phyloP scores from a whole-genome alignment of 2,113 vertebrate species.

The Formicarius rufipectus region DNA sequence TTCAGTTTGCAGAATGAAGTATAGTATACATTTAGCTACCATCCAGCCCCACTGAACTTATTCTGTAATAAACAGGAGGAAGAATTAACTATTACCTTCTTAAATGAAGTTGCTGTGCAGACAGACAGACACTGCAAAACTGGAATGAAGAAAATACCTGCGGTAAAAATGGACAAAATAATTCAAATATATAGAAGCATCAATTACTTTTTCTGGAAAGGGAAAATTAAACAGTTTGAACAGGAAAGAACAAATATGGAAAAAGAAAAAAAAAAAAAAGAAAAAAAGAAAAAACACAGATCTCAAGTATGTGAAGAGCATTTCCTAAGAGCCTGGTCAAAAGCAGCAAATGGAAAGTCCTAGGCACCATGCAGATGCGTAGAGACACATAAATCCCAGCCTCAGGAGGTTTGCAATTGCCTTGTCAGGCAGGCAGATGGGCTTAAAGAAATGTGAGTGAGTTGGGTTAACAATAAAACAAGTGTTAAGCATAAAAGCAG shows the following conservation, averaged over 20 bases:
- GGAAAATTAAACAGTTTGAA: neutral
- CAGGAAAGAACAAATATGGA: neutral
- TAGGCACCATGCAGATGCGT: neutral
- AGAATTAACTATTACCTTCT: neutral
- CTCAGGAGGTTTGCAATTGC: neutral
- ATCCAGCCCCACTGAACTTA: neutral
- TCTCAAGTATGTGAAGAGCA: neutral
- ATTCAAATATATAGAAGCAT: neutral
- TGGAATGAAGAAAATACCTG: neutral
- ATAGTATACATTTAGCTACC: neutral
- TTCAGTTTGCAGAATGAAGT: neutral
- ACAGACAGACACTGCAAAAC: neutral
- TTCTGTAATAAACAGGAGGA: neutral
- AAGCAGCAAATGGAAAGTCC: neutral
- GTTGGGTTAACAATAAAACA: neutral
- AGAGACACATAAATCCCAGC: neutral
- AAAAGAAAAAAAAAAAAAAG: neutral
- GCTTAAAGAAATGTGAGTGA: neutral
- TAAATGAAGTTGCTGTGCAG: neutral
- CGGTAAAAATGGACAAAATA: neutral
- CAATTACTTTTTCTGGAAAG: neutral
- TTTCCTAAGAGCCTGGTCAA: neutral
- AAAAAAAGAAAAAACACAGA: neutral
- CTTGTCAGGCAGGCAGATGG: neutral
- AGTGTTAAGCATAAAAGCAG: neutral